phyloP scores from a whole-genome alignment of 2,797 vertebrate species.

The Lagorchestes hirsutus region DNA sequence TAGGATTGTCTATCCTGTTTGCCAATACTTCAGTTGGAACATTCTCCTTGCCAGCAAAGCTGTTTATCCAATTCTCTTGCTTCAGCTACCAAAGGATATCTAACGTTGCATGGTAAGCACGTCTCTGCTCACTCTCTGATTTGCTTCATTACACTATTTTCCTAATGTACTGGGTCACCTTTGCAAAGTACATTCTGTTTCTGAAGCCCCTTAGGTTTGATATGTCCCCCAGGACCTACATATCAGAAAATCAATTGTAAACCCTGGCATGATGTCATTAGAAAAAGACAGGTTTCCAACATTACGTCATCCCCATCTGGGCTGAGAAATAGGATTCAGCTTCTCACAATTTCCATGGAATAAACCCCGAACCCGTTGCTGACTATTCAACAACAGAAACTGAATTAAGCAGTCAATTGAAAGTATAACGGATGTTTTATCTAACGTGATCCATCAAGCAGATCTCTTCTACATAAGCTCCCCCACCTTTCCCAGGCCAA shows the following conservation, averaged over 20 bases:
- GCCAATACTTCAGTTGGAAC: conserved; percentile 70
- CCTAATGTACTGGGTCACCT: neutral
- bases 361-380: conserved; percentile 63
- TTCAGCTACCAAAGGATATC: conserved; percentile 46
- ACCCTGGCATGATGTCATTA: conserved; percentile 85
- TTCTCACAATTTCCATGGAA: conserved; percentile 89
- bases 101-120: neutral
- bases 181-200: neutral
- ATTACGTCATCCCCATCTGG: conserved; percentile 85
- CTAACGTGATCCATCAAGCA: conserved; percentile 66
- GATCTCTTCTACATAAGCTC: conserved; percentile 16
- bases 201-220: neutral
- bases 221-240: conserved; percentile 62
- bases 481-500: neutral
- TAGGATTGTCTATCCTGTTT: neutral
- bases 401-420: neutral
- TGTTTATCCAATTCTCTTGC: conserved; percentile 29
- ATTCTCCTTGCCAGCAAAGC: conserved; percentile 39
- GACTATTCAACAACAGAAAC: conserved; percentile 10
- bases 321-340: conserved; percentile 63
- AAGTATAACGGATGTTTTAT: conserved; percentile 41
- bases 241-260: conserved; percentile 76
- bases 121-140: neutral
- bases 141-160: neutral
- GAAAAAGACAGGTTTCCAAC: conserved; percentile 81